Percentiles rank a stretch among this genome's conserved stretches.
Evolutionary conservation across 2,113 vertebrate genomes (phyloP).

Genomic region (Perognathus longimembris): DNA sequence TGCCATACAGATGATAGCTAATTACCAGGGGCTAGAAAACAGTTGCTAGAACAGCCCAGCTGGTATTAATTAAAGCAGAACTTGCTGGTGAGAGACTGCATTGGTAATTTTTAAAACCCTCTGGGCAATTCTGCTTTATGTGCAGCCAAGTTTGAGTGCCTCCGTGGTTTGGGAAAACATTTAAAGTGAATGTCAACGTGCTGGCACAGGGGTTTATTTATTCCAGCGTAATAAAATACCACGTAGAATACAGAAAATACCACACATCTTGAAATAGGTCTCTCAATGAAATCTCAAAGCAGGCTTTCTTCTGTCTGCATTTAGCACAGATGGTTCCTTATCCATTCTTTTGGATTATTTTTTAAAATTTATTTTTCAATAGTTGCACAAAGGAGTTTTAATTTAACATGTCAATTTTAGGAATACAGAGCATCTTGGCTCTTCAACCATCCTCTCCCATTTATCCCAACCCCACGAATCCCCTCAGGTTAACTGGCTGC

Average conservation of each 20-base stretch:
- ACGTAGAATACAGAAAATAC: not conserved
- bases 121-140: not conserved
- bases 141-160: not conserved
- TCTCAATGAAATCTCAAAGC: not conserved
- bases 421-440: no score
- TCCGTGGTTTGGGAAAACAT: not conserved
- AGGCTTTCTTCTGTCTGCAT: not conserved
- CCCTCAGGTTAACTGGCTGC: no score
- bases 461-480: no score
- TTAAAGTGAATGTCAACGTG: not conserved
- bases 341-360: no score
- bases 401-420: no score
- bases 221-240: slow-evolving; percentile 30
- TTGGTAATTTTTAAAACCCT: slow-evolving; percentile 31
- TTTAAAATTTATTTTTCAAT: not conserved
- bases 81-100: not conserved
- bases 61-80: slow-evolving; percentile 49
- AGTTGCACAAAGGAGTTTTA: no score
- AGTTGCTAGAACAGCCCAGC: not conserved
- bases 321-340: not conserved
- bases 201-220: not conserved
- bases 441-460: no score
- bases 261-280: not conserved
- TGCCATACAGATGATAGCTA: slow-evolving; percentile 5
- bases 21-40: slow-evolving; percentile 33